phyloP scores from a whole-genome alignment of 2,888 invertebrate genomes.

The Cataglyphis altisquamis region DNA sequence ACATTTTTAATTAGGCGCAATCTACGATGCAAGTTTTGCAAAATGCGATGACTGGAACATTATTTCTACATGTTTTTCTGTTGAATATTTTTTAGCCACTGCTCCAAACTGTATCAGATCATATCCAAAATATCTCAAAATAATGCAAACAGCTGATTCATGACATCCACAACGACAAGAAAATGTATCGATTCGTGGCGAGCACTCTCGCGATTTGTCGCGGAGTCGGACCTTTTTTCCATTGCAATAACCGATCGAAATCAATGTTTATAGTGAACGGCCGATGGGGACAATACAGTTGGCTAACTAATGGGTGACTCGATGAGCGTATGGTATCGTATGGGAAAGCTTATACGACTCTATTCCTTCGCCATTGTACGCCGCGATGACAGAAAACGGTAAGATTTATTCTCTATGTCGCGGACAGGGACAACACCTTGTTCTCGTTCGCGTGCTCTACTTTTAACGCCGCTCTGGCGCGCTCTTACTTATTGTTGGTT shows the following conservation, averaged over 20 bases:
- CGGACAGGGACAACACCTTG: constrained; percentile 58
- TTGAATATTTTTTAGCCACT: not conserved
- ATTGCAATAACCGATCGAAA: constrained; percentile 56
- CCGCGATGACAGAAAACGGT: constrained; percentile 60
- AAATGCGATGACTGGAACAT: not conserved
- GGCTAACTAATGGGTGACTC: constrained; percentile 64
- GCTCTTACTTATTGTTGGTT: constrained; percentile 30
- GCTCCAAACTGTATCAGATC: constrained; percentile 5
- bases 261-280: constrained; percentile 51
- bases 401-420: constrained; percentile 68
- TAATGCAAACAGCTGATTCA: constrained; percentile 14
- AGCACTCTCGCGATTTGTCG: constrained; percentile 51
- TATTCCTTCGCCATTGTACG: constrained; percentile 62
- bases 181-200: constrained; percentile 51
- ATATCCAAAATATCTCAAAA: not conserved
- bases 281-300: constrained; percentile 48
- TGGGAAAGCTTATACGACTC: constrained; percentile 63
- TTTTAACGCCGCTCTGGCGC: constrained; percentile 43
- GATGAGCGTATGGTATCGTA: constrained; percentile 50
- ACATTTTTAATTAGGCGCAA: not conserved
- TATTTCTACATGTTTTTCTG: not conserved
- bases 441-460: constrained; percentile 56
- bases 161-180: constrained; percentile 28
- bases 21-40: not conserved
- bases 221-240: constrained; percentile 21